Evolutionary conservation across 2,888 invertebrate genomes (phyloP).

Genomic region (Phortica okadai): DNA sequence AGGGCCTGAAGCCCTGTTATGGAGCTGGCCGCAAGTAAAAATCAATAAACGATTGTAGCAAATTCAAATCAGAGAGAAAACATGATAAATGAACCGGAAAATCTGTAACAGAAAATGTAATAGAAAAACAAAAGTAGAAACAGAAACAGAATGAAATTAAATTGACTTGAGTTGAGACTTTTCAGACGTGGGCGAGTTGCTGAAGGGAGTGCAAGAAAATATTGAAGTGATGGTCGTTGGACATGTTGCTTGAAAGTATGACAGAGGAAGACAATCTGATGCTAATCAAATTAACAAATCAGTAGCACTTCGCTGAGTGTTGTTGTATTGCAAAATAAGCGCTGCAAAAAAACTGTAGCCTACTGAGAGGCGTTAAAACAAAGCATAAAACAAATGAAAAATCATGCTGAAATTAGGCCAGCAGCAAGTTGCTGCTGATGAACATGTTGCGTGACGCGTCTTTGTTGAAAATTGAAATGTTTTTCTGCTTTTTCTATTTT

Average conservation of each 20-base stretch:
- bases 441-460: neutral
- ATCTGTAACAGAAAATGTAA: conserved; percentile 36
- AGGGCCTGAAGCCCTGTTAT: neutral
- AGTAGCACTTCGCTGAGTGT: neutral
- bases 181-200: conserved; percentile 18
- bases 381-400: neutral
- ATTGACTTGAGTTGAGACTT: conserved; percentile 10
- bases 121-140: conserved; percentile 31
- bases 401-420: neutral
- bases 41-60: conserved; percentile 29
- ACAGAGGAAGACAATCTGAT: conserved; percentile 38
- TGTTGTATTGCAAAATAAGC: neutral
- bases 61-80: conserved; percentile 40
- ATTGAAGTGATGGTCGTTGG: neutral
- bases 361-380: neutral
- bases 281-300: conserved; percentile 68
- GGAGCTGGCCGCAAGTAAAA: conserved; percentile 3
- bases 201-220: neutral
- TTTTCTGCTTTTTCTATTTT: neutral
- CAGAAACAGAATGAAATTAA: conserved; percentile 31
- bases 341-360: neutral
- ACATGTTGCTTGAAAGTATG: neutral
- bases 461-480: neutral
- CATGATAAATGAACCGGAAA: conserved; percentile 63
- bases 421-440: neutral